A percentile compares a stretch with the other conserved stretches of the same genome.
phyloP scores from a whole-genome alignment of 2,113 vertebrate genomes.

The Corvus cornix region DNA sequence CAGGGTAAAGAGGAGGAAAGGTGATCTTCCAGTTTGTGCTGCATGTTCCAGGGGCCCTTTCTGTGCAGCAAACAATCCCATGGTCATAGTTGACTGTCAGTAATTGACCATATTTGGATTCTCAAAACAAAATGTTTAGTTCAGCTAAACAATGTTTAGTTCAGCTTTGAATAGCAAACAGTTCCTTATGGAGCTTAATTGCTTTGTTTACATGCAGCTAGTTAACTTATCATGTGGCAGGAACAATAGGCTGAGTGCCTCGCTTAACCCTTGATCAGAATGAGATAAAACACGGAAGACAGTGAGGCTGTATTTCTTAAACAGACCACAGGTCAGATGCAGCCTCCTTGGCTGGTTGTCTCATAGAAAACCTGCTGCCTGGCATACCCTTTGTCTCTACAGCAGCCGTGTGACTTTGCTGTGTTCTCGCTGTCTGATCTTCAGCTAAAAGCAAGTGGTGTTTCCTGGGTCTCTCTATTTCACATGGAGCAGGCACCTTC shows the following conservation, averaged over 20 bases:
- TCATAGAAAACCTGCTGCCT: neutral
- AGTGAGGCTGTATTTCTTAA: neutral
- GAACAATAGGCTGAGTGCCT: conserved; percentile 70
- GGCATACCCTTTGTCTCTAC: neutral
- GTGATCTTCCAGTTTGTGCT: neutral
- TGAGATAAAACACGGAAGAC: conserved; percentile 58
- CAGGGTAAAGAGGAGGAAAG: neutral
- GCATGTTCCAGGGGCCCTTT: neutral
- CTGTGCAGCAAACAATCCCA: neutral
- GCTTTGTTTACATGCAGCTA: conserved; percentile 65
- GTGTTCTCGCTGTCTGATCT: neutral
- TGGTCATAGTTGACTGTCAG: neutral
- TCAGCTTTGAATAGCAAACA: conserved; percentile 48
- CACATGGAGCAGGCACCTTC: neutral
- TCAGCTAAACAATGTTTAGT: neutral
- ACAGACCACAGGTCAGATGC: neutral
- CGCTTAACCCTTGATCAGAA: conserved; percentile 17
- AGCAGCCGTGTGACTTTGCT: neutral
- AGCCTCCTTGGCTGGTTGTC: neutral
- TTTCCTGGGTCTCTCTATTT: neutral
- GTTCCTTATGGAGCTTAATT: conserved; percentile 54
- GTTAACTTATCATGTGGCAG: conserved; percentile 59
- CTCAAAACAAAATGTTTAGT: conserved; percentile 2
- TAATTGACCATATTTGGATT: conserved; percentile 12
- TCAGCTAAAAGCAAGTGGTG: neutral